Evolutionary conservation across 2,797 vertebrate genomes (phyloP).

Genomic region (Coranthus polyacanthus): DNA sequence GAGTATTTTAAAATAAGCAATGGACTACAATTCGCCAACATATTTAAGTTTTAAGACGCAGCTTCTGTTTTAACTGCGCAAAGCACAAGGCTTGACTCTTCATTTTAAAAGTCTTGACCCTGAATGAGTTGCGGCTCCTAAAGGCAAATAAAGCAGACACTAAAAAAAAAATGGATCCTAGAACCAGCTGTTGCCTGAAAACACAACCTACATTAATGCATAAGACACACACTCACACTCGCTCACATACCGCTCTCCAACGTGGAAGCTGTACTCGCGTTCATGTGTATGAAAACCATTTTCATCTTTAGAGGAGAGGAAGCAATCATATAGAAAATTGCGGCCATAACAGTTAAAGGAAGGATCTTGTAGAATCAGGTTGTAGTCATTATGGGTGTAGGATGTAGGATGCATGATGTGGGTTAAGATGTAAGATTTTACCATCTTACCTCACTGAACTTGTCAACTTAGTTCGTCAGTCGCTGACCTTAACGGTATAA

Average conservation of each 20-base stretch:
- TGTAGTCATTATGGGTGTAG: slow-evolving; percentile 53
- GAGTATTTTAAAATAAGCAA: too few relatives aligned
- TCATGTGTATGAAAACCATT: slow-evolving; percentile 67
- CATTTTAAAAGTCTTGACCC: too few relatives aligned
- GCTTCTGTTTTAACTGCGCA: too few relatives aligned
- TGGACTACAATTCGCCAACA: too few relatives aligned
- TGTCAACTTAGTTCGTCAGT: slow-evolving; percentile 50
- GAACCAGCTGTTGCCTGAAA: slow-evolving; percentile 53
- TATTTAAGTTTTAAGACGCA: too few relatives aligned
- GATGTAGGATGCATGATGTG: slow-evolving; percentile 30
- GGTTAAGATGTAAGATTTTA: slow-evolving; percentile 32
- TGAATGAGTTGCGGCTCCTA: slow-evolving; percentile 6
- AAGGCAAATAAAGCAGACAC: too few relatives aligned
- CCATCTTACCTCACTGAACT: slow-evolving; percentile 39
- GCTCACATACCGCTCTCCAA: slow-evolving; percentile 20
- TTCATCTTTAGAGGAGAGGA: slow-evolving; percentile 60
- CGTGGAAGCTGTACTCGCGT: slow-evolving; percentile 26
- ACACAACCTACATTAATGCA: slow-evolving; percentile 4
- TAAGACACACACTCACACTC: slow-evolving; percentile 1
- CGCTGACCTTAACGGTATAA: slow-evolving; percentile 43
- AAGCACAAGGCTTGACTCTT: too few relatives aligned
- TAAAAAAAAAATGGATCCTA: slow-evolving; percentile 45
- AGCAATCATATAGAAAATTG: slow-evolving; percentile 74
- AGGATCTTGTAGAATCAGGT: slow-evolving; percentile 42
- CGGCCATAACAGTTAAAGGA: slow-evolving; percentile 45